These are phyloP conservation scores for Scaptomyza pallida DNA, from an alignment of 1,140 invertebrate genomes.

Conservation along the genomic window DNA sequence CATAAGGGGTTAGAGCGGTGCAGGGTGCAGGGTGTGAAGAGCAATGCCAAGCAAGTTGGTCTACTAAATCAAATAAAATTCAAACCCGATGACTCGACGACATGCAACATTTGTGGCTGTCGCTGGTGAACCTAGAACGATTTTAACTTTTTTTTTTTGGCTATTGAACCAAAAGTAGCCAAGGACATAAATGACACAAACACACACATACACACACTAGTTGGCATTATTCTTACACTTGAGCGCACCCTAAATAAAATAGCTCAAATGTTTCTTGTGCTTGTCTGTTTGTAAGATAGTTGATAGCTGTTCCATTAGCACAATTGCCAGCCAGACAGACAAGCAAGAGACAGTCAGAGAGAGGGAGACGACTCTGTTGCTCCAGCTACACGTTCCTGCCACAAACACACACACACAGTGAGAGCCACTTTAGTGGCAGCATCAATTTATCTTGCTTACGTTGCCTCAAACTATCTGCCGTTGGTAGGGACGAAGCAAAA, in stretches of 20 bases:
- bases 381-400: not conserved
- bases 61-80: constrained; percentile 51
- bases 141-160: too few relatives aligned
- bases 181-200: constrained; percentile 54
- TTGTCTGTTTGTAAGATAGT: constrained; percentile 24
- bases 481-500: not conserved
- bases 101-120: constrained; percentile 40
- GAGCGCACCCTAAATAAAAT: constrained; percentile 47
- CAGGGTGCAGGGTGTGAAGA: not conserved
- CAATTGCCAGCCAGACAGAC: constrained; percentile 39
- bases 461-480: not conserved
- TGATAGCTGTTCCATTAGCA: constrained; percentile 67
- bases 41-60: constrained; percentile 1
- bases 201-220: constrained; percentile 38
- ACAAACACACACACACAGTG: too few relatives aligned
- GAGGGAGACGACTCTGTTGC: not conserved
- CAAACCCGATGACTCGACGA: constrained; percentile 52
- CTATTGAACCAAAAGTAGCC: constrained; percentile 18
- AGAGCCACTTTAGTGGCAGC: constrained; percentile 11
- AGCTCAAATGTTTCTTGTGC: constrained; percentile 12
- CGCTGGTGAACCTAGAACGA: constrained; percentile 20
- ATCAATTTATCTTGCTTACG: constrained; percentile 63
- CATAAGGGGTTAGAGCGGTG: not conserved
- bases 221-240: constrained; percentile 64
- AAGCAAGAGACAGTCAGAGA: too few relatives aligned